Evolutionary conservation across 2,113 vertebrate species (phyloP), one percentile per base, ranked within the genome.

Genomic region (Amblyornis subalaris): DNA sequence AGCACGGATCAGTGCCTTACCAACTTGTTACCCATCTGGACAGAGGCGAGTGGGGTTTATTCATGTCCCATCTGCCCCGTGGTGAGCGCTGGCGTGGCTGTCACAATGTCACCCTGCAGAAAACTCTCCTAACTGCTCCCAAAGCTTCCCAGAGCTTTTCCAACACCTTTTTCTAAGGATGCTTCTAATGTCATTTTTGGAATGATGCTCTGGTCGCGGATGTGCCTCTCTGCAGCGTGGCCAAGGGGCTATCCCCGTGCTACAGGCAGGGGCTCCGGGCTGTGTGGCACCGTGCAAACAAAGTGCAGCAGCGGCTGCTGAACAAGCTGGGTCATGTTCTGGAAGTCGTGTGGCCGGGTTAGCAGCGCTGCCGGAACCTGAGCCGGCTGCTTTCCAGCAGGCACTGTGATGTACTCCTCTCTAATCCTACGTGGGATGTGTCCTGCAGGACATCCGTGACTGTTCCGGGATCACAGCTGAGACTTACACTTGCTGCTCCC

Each of bases 291-390:
- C 0, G 0, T 25, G 5, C 25, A 57, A 66, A 72, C 62, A 62
- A 54, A 45, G 31, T 36, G 29, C 1, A 29, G 53, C 47, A 58
- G 66, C 0, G 12, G 7, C 4, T 71, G 90, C 88, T 93, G 85
- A 85, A 25, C 88, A 89, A 81, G 90, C 94, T 85, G 88, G 88
- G 70, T 89, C 92, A 67, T 19, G 90, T 91, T 88, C 85, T 95
- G 90, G 92, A 93, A 91, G 95, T 81, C 1, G 17, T 77, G 80
- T 12, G 21, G 62, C 78, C 44, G 54, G 72, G 85, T 28, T 80
- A 87, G 80, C 80, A 82, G 71, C 0, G 0, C 67, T 76, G 87
- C 69, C 0, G 0, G 76, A 80, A 53, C 75, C 89, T 35, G 67
- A 88, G 87, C 83, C 0, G 0, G n/a, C 75, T 57, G 42, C 80